Conservation (phyloP, 2,888 invertebrate species). For the Callimorpha dominula region DNA sequence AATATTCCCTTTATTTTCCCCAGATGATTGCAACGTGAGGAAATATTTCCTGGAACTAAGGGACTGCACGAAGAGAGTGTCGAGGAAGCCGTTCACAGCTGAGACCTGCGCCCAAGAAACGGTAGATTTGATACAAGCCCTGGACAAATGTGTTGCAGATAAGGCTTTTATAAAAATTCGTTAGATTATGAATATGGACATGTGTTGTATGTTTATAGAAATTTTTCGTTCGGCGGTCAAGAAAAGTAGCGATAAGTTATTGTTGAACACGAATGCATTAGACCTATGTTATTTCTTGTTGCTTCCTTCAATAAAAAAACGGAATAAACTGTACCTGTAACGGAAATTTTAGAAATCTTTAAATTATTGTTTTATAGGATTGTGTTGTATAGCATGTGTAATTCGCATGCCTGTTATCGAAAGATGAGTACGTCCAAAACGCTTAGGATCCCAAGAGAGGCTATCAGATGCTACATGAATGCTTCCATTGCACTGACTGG, state of each 20-base stretch:
- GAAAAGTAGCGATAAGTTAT: neutral
- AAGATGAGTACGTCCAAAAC: neutral
- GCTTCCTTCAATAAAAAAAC: neutral
- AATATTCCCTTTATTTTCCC: constrained; percentile 14
- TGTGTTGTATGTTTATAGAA: neutral
- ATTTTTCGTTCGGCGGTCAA: constrained; percentile 1
- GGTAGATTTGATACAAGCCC: constrained; percentile 65
- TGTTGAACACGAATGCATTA: neutral
- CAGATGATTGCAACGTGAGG: constrained; percentile 65
- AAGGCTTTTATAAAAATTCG: constrained; percentile 63
- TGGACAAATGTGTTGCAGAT: constrained; percentile 68
- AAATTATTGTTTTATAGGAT: no score
- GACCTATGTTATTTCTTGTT: neutral
- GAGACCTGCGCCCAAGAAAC: constrained; percentile 76
- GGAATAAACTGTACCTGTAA: no score
- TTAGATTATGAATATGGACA: constrained; percentile 19
- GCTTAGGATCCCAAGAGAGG: neutral
- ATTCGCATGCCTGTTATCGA: neutral
- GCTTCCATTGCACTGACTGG: neutral
- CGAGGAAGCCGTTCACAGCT: constrained; percentile 65
- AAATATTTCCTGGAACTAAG: constrained; percentile 52
- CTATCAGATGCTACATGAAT: neutral
- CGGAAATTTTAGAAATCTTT: no score
- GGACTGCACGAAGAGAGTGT: constrained; percentile 64
- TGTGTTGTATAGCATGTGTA: neutral